These are phyloP conservation scores for Psococerastis gibbosa DNA, from an alignment of 2,888 invertebrate species.

Conservation along the genomic window DNA sequence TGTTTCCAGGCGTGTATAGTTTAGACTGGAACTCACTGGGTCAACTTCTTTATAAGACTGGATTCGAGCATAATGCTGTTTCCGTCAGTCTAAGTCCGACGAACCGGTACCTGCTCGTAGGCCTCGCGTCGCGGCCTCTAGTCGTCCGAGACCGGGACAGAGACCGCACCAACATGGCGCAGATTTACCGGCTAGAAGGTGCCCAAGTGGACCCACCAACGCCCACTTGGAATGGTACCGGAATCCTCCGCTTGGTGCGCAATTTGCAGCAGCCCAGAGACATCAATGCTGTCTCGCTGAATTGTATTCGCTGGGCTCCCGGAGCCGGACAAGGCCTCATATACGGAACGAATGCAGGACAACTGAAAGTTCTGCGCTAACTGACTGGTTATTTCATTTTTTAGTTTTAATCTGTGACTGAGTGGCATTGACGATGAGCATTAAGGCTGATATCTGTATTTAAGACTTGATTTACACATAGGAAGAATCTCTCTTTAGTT, in stretches of 20 bases:
- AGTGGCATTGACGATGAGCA: constrained; percentile 11
- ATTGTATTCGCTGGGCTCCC: constrained; percentile 71
- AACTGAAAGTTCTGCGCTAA: constrained; percentile 42
- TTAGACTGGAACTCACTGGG: constrained; percentile 54
- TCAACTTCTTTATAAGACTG: constrained; percentile 57
- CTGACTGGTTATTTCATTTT: constrained; percentile 15
- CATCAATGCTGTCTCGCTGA: constrained; percentile 50
- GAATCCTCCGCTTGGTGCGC: constrained; percentile 33
- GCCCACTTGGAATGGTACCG: constrained; percentile 15
- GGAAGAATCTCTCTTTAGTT: no score
- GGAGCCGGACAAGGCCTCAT: constrained; percentile 66
- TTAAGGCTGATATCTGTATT: constrained; percentile 20
- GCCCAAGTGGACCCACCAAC: constrained; percentile 14
- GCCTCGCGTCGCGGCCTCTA: constrained; percentile 47
- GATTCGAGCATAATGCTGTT: constrained; percentile 58
- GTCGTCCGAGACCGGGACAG: constrained; percentile 19
- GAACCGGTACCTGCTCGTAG: constrained; percentile 58
- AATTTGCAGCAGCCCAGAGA: constrained; percentile 42
- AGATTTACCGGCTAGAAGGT: constrained; percentile 24
- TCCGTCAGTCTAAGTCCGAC: constrained; percentile 73
- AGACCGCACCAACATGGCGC: constrained; percentile 24
- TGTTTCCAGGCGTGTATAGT: constrained; percentile 50
- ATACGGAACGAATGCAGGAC: constrained; percentile 71
- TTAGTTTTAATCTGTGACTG: background rate
- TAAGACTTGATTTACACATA: no score